A percentile compares a stretch with the other conserved stretches of the same genome.
Conservation (phyloP, 2,888 invertebrate species). For the Mythimna vitellina region DNA sequence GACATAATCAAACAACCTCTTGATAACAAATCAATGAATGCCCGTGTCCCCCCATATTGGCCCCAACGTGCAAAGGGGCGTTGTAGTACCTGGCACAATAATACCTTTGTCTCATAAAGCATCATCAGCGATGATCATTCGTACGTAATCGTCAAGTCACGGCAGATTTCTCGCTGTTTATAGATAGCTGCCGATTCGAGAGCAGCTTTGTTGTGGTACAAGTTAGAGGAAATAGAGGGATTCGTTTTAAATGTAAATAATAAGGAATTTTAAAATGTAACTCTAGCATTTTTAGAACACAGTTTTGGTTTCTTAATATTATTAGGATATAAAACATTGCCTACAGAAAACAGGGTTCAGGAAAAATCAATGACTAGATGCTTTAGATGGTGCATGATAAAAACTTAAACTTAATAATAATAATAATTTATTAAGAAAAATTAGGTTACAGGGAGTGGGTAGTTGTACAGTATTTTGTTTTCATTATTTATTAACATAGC, state of each 20-base stretch:
- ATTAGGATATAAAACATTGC: too few relatives aligned
- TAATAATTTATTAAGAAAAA: too few relatives aligned
- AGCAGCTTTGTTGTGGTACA: constrained; percentile 64
- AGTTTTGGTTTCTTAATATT: too few relatives aligned
- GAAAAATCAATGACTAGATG: too few relatives aligned
- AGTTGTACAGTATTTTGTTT: too few relatives aligned
- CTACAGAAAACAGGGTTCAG: too few relatives aligned
- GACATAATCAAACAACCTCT: not conserved
- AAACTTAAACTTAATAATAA: too few relatives aligned
- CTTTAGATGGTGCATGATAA: too few relatives aligned
- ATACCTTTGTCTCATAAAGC: constrained; percentile 63
- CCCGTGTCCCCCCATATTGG: not conserved
- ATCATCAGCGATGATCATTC: constrained; percentile 63
- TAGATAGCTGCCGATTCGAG: constrained; percentile 73
- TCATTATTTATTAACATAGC: too few relatives aligned
- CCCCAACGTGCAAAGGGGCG: constrained; percentile 22
- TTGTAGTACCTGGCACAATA: constrained; percentile 49
- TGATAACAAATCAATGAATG: not conserved
- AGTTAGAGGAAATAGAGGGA: constrained; percentile 35
- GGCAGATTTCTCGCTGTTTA: constrained; percentile 79
- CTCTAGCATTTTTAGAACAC: not conserved
- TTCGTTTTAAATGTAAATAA: not conserved
- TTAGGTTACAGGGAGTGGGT: too few relatives aligned
- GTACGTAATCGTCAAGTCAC: constrained; percentile 73
- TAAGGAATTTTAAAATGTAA: too few relatives aligned